Conservation (phyloP, 2,113 vertebrate genomes). For the Hippocampus mohnikei region DNA sequence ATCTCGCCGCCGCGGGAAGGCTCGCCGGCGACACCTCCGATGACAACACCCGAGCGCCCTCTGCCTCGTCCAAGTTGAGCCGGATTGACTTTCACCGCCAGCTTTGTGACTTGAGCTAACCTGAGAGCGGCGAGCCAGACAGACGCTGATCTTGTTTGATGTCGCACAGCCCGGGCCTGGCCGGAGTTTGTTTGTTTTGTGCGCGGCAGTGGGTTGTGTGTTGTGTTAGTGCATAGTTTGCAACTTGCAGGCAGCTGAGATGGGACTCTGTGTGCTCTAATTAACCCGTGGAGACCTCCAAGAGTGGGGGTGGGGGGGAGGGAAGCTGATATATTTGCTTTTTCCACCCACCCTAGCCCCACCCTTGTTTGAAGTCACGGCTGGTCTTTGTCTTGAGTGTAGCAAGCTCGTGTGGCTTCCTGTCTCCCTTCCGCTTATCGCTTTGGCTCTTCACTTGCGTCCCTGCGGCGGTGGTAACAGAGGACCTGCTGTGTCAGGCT, state of each 20-base stretch:
- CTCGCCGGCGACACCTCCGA: conserved; percentile 39
- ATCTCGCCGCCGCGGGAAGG: conserved; percentile 25
- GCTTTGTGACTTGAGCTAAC: conserved; percentile 55
- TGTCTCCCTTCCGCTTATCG: conserved; percentile 18
- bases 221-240: conserved; percentile 46
- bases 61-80: conserved; percentile 17
- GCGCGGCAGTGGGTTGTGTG: conserved; percentile 1
- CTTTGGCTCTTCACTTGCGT: conserved; percentile 39
- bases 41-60: conserved; percentile 34
- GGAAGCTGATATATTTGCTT: conserved; percentile 41
- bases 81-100: conserved; percentile 50
- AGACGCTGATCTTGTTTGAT: conserved; percentile 48
- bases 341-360: background rate
- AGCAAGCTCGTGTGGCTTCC: conserved; percentile 28
- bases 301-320: background rate
- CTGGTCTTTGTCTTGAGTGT: conserved; percentile 38
- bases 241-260: conserved; percentile 56
- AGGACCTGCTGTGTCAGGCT: conserved; percentile 62
- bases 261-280: conserved; percentile 56
- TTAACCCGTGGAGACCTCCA: conserved; percentile 65
- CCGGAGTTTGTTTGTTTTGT: conserved; percentile 35
- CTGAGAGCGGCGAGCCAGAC: conserved; percentile 43
- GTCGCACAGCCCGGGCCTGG: conserved; percentile 30
- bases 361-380: conserved; percentile 54
- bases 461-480: conserved; percentile 50